Evolutionary conservation across 2,888 invertebrate genomes (phyloP), one percentile per base, ranked within the genome.

Genomic region (Cyclophora albipunctata): DNA sequence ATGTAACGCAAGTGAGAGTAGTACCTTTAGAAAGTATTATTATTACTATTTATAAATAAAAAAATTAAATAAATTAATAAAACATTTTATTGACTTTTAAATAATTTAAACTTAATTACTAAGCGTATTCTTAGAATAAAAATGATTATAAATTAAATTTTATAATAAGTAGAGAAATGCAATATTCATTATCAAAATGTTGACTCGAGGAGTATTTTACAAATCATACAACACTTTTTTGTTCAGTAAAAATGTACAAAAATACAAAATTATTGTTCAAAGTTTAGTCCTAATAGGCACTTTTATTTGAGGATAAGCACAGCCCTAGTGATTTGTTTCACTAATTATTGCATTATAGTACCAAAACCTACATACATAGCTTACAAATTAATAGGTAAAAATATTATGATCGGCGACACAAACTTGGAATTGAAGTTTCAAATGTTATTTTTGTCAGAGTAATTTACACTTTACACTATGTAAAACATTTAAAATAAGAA

Each of bases 1-100:
- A 20, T 20, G 20, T 20, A 20, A 20, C 20, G 20, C 20, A 20
- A 20, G 20, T 20, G 2, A 20, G 20, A 20, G 1, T 20, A 20
- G 20, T 20, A 20, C 1, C 20, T 20, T 20, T 20, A 20, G 20
- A 20, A 20, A 20, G 20, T 20, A 20, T 20, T 20, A 20, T 20
- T 20, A 20, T 20, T 20, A 20, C 58, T 63, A 60, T 52, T 58
- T 61, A 59, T 71, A 75, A 80, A 74, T 62, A 72, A 74, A 74
- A 64, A 60, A 48, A 63, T 47, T 34, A 54, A 58, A 57, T 60
- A 71, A 75, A 71, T 71, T 77, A 81, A 80, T 79, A 81, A 82
- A 84, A 81, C 82, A 81, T 83, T 84, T 85, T 86, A 86, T 86
- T 87, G 86, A 86, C 85, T 86, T 85, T 86, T 79, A 79, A 79